Base-by-base conservation (phyloP, 2,113 vertebrate species). In the Sigmodon hispidus region DNA sequence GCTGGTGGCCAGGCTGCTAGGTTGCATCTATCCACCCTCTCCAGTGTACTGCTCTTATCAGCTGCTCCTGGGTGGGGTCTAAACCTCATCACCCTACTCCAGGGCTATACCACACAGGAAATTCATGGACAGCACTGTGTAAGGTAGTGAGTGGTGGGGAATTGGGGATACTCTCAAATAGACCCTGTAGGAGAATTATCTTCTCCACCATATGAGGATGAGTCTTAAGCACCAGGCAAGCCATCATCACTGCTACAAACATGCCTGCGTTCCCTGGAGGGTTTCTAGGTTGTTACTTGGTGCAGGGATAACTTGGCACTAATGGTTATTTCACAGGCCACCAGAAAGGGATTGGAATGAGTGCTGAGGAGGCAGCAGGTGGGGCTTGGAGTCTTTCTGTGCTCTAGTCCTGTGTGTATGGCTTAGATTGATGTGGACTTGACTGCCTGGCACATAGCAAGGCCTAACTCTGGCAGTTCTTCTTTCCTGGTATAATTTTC, bases 71-170 rank as follows among this genome's bases (percentile, higher is more conserved):
- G 75, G 95, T 45, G 57, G 83, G 17, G 69, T 98, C 96, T 86
- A 87, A 98, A 96, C 94, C 90, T 69, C 31, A 50, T n/a, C 34
- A 87, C 19, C 31, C 50, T 16, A 50, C 45, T 40, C 94, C 86
- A 89, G 85, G 80, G 96, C 96, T 73, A 83, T 89, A 92, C 73
- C 96, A 96, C 96, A 95, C 61, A 80, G 85, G 3, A 0, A 29
- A 86, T 97, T 97, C 97, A 98, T 94, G 95, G 95, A 94, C 96
- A 95, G 95, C 85, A 96, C 96, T 98, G 97, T 97, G 97, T 97
- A 97, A 59, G 13, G 65, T 76, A 63, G 29, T 57, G 77, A 34
- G 52, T 76, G 67, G 29, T 57, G 77, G 52, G 52, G 31, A 21
- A 55, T 55, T 86, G 12, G 83, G 57, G 94, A 96, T 92, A 91